Percentiles rank a stretch among this genome's conserved stretches.
phyloP scores from a whole-genome alignment of 2,797 vertebrate genomes.

The Trachops cirrhosus region DNA sequence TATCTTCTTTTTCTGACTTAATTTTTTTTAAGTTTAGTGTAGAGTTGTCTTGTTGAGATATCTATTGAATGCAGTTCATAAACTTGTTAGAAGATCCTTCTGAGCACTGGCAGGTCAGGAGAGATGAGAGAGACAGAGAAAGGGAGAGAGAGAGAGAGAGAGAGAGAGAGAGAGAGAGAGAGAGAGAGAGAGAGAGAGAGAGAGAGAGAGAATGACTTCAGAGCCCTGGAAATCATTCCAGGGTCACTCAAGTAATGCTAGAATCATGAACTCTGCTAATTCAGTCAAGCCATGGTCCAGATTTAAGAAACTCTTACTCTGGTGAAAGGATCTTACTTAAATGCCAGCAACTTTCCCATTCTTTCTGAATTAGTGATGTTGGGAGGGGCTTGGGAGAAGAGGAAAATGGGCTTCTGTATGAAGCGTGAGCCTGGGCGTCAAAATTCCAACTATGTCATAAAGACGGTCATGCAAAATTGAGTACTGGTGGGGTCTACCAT shows the following conservation, averaged over 20 bases:
- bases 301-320: not conserved
- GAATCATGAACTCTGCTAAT: not conserved
- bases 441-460: constrained; percentile 77
- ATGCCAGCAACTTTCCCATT: constrained; percentile 16
- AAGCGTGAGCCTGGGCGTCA: constrained; percentile 53
- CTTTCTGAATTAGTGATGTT: constrained; percentile 50
- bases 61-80: not conserved
- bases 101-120: not conserved
- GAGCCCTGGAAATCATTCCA: not conserved
- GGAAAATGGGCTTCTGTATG: constrained; percentile 48
- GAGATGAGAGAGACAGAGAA: too few species aligned
- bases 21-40: not conserved
- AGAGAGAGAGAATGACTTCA: not conserved
- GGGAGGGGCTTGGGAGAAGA: constrained; percentile 32
- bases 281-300: not conserved
- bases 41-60: constrained; percentile 15
- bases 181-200: not conserved
- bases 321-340: constrained; percentile 9
- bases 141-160: too few species aligned
- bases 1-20: not conserved
- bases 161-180: too few species aligned
- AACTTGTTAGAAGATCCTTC: constrained; percentile 1
- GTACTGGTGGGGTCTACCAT: constrained; percentile 59
- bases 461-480: constrained; percentile 75
- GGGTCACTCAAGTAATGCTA: not conserved